Evolutionary conservation across 2,113 vertebrate species (phyloP).

Genomic region (Ascaphus truei): DNA sequence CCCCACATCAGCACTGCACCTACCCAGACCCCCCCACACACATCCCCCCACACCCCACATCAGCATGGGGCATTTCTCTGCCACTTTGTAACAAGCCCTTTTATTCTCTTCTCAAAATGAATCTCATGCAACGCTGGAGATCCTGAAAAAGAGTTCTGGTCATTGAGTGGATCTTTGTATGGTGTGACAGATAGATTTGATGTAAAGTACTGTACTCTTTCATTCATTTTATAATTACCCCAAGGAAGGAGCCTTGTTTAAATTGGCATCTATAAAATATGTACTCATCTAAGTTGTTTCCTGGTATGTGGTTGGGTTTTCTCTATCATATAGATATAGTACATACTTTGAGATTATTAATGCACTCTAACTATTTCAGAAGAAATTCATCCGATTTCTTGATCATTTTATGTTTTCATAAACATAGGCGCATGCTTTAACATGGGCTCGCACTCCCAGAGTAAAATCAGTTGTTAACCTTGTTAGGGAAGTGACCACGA

Average conservation of each 20-base stretch:
- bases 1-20: too few species aligned
- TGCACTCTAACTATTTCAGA: too few species aligned
- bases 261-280: not conserved
- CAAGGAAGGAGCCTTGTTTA: not conserved
- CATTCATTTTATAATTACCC: not conserved
- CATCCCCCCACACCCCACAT: conserved; percentile 5
- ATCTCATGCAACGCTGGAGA: conserved; percentile 19
- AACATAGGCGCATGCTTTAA: too few species aligned
- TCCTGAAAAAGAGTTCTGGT: conserved; percentile 13
- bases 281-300: too few species aligned
- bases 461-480: too few species aligned
- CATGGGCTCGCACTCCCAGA: too few species aligned
- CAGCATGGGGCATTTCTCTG: not conserved
- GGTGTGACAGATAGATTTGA: not conserved
- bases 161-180: conserved; percentile 14
- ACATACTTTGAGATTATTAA: too few species aligned
- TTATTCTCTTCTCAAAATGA: conserved; percentile 16
- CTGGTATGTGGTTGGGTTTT: too few species aligned
- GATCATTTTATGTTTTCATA: too few species aligned
- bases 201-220: not conserved
- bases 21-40: not conserved
- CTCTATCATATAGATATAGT: too few species aligned
- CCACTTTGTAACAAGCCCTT: conserved; percentile 21
- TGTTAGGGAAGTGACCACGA: too few species aligned
- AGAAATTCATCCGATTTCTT: too few species aligned